Evolutionary conservation across 2,888 invertebrate species (phyloP).

Genomic region (Tenthredo notha): DNA sequence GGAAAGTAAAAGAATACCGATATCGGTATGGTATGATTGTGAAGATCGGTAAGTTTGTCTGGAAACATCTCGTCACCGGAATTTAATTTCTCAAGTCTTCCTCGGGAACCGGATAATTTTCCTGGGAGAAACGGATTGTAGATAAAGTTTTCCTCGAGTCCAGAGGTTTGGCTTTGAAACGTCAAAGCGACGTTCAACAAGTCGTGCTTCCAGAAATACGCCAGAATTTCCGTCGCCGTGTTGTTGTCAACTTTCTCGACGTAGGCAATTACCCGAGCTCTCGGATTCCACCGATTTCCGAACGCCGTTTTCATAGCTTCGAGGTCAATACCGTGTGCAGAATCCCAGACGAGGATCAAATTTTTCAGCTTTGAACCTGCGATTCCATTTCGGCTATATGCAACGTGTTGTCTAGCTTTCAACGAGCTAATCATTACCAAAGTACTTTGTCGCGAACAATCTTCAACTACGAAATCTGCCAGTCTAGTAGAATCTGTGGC

Average conservation of each 20-base stretch:
- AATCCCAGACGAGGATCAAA: slow-evolving; percentile 50
- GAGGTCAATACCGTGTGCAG: slow-evolving; percentile 52
- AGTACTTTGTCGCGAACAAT: neutral
- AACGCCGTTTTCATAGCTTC: slow-evolving; percentile 28
- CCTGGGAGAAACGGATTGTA: slow-evolving; percentile 36
- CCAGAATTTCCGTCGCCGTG: slow-evolving; percentile 29
- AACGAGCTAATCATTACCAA: neutral
- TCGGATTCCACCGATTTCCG: slow-evolving; percentile 52
- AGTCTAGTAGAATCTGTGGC: slow-evolving; percentile 3
- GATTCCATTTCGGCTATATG: neutral
- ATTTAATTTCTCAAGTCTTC: slow-evolving; percentile 9
- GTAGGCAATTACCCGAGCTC: slow-evolving; percentile 53
- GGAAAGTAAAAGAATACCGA: slow-evolving; percentile 57
- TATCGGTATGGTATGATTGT: slow-evolving; percentile 56
- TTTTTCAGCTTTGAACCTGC: neutral
- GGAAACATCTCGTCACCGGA: slow-evolving; percentile 54
- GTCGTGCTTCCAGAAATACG: slow-evolving; percentile 55
- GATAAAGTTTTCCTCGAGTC: slow-evolving; percentile 28
- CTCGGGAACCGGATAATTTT: neutral
- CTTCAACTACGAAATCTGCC: slow-evolving; percentile 12
- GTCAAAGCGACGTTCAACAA: slow-evolving; percentile 55
- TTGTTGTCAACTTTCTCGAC: neutral
- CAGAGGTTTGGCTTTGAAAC: neutral
- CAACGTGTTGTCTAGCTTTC: neutral
- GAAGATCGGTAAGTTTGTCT: slow-evolving; percentile 58